Conservation (phyloP, 2,113 vertebrate species). For the Martes martes region DNA sequence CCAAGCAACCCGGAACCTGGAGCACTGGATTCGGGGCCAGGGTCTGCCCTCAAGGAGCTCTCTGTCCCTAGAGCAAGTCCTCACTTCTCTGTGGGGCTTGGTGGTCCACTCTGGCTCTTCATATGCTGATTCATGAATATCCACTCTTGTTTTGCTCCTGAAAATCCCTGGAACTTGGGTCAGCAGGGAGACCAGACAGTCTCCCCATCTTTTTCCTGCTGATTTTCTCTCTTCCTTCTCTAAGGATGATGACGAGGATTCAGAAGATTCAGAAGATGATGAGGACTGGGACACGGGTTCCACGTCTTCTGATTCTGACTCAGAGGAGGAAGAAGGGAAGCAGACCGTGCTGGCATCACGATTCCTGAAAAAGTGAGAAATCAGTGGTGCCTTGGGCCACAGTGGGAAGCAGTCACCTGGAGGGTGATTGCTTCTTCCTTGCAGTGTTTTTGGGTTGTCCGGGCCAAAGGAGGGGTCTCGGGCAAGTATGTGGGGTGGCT, state of each 20-base stretch:
- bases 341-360: slow-evolving; percentile 83
- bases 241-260: slow-evolving; percentile 84
- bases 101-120: not conserved
- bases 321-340: slow-evolving; percentile 87
- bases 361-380: slow-evolving; percentile 91
- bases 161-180: not conserved
- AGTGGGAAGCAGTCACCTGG: not conserved
- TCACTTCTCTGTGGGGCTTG: not conserved
- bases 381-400: not conserved
- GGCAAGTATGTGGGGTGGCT: not conserved
- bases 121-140: not conserved
- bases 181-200: not conserved
- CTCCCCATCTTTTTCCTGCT: not conserved
- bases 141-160: not conserved
- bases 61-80: not conserved
- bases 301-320: slow-evolving; percentile 87
- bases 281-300: slow-evolving; percentile 89
- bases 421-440: not conserved
- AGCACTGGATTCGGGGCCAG: not conserved
- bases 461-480: not conserved
- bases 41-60: not conserved
- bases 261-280: slow-evolving; percentile 86
- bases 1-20: not conserved
- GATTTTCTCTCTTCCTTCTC: not conserved
- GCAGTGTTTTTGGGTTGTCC: not conserved